phyloP scores from a whole-genome alignment of 2,113 vertebrate species.

The Epinephelus moara region DNA sequence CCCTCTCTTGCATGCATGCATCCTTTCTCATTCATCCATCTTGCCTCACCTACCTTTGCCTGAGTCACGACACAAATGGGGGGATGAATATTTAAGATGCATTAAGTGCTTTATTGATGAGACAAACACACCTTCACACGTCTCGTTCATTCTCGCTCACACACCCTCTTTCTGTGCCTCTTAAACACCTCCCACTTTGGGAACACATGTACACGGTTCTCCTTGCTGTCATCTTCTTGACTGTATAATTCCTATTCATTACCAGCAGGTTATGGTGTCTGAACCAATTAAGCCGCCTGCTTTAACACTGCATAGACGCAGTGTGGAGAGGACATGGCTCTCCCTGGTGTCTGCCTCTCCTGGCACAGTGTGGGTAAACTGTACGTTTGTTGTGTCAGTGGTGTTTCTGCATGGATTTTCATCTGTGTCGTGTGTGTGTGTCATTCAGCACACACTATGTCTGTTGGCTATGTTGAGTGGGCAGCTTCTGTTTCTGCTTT shows the following conservation, averaged over 20 bases:
- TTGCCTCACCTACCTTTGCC: conserved; percentile 24
- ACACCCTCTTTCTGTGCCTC: background rate
- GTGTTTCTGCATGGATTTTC: conserved; percentile 15
- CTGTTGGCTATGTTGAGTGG: background rate
- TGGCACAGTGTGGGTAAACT: background rate
- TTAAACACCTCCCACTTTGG: background rate
- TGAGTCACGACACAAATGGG: conserved; percentile 32
- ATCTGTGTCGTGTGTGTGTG: conserved; percentile 3
- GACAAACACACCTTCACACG: conserved; percentile 19
- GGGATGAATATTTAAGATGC: conserved; percentile 51
- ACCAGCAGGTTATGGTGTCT: conserved; percentile 45
- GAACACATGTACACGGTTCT: conserved; percentile 7
- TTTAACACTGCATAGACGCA: conserved; percentile 4
- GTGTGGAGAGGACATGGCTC: background rate
- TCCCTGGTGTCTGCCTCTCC: background rate
- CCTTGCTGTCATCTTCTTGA: conserved; percentile 13
- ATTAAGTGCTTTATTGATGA: conserved; percentile 56
- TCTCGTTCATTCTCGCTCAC: background rate
- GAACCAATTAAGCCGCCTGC: conserved; percentile 35
- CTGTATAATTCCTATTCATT: conserved; percentile 47
- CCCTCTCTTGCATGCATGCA: conserved; percentile 19
- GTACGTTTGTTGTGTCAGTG: background rate
- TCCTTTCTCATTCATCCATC: conserved; percentile 30
- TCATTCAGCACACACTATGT: background rate
- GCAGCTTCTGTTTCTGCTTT: background rate